Conservation (phyloP, 2,888 invertebrate genomes). For the Drosophila meridiana region DNA sequence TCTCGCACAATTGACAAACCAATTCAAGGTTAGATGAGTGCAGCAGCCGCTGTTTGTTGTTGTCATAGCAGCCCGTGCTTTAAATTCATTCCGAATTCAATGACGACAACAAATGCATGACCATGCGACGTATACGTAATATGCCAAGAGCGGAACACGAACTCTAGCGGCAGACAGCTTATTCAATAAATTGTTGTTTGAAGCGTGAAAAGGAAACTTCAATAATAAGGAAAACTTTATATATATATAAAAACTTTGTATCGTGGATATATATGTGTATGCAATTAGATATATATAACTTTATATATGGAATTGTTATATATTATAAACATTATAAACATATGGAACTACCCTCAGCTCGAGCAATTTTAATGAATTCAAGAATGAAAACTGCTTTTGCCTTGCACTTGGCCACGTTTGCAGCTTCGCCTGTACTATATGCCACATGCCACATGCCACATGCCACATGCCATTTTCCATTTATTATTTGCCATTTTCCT, state of each 20-base stretch:
- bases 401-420: conserved; percentile 52
- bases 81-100: conserved; percentile 46
- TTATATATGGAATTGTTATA: background rate
- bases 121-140: conserved; percentile 56
- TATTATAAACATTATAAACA: background rate
- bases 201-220: conserved; percentile 2
- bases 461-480: conserved; percentile 15
- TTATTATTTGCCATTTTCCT: conserved; percentile 8
- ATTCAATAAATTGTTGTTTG: background rate
- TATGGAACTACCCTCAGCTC: background rate
- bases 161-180: background rate
- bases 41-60: conserved; percentile 35
- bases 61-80: conserved; percentile 1
- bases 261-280: background rate
- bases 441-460: conserved; percentile 15
- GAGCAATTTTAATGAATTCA: background rate
- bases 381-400: conserved; percentile 32
- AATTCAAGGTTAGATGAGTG: conserved; percentile 59
- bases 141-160: conserved; percentile 28
- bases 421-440: conserved; percentile 14
- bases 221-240: background rate
- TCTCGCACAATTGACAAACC: conserved; percentile 34
- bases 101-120: conserved; percentile 40
- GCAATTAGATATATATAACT: background rate
- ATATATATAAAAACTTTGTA: no score